phyloP scores from a whole-genome alignment of 2,113 vertebrate species.

The Oreochromis niloticus region DNA sequence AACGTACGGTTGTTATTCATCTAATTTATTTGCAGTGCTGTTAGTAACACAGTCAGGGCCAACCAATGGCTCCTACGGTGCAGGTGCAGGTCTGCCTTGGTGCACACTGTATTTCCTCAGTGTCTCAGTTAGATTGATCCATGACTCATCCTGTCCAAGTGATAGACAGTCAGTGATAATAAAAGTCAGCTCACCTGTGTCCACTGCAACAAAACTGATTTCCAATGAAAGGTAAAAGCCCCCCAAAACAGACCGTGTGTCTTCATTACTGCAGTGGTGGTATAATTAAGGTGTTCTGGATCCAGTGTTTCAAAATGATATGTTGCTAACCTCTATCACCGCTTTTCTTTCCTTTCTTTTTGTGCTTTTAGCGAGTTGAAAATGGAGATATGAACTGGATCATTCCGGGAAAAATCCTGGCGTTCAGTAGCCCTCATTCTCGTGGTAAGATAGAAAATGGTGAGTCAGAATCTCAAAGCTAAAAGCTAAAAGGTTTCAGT shows the following conservation, averaged over 20 bases:
- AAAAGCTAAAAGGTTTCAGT: neutral
- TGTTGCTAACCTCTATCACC: accelerated
- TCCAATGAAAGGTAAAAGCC: neutral
- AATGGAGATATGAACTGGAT: constrained; percentile 95
- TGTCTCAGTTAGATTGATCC: neutral
- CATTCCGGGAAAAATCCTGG: constrained; percentile 82
- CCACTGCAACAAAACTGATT: neutral
- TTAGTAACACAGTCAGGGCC: neutral
- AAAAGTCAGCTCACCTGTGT: neutral
- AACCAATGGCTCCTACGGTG: neutral
- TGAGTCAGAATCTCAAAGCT: constrained; percentile 38
- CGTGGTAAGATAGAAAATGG: constrained; percentile 89
- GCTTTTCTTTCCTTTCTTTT: neutral
- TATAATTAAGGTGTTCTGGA: neutral
- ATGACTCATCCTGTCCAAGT: neutral
- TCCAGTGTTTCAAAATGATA: neutral
- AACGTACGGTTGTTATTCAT: neutral
- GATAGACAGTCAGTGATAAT: neutral
- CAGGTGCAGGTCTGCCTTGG: neutral
- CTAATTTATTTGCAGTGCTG: neutral
- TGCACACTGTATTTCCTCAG: neutral
- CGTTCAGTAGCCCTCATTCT: constrained; percentile 87
- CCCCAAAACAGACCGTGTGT: neutral
- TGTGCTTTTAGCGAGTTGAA: constrained; percentile 77
- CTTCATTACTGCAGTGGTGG: neutral